Evolutionary conservation across 2,113 vertebrate genomes (phyloP), one percentile per base, ranked within the genome.

Genomic region (Agelaius tricolor): DNA sequence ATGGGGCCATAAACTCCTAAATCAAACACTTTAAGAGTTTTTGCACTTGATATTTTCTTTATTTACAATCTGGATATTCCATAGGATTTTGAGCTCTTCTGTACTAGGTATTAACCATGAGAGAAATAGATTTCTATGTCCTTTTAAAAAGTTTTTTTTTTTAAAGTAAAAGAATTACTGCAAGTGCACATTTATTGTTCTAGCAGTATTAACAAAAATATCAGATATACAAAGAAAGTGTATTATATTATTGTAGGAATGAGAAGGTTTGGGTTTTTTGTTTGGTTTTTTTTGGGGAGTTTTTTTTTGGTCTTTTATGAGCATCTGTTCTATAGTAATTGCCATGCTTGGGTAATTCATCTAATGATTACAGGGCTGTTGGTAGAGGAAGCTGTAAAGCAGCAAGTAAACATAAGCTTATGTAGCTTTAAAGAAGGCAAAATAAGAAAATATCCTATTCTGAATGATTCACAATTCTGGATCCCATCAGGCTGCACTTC

Each of bases 241-340:
- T 44, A 52, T 73, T 49, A 24, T 19, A 4, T 85, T 76, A 65
- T 41, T 76, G n/a, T 66, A 58, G 14, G 23, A 66, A 55, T 28
- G 15, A 75, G 52, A 26, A 24, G 8, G 27, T 8, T 26, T 59
- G 11, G 15, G 2, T 1, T 30, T 52, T 52, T 27, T 28, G 9
- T n/a, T n/a, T 41, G 3, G 3, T 3, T 6, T 7, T 1, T 9
- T 16, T 10, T 16, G 8, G 12, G 15, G 11, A 5, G 5, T 18
- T 30, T 6, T 12, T 41, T 44, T 33, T 61, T 31, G 0, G 4
- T 52, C 5, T 55, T 89, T 84, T 86, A 55, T 24, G 13, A 93
- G 23, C 96, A 97, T 97, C 96, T 97, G 93, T 95, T 97, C 94
- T 71, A 5, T 58, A 87, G 65, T 78, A 14, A 90, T 89, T 93